These are phyloP conservation scores for Styela plicata DNA, from an alignment of 23 tunicate genomes.

Conservation along the genomic window DNA sequence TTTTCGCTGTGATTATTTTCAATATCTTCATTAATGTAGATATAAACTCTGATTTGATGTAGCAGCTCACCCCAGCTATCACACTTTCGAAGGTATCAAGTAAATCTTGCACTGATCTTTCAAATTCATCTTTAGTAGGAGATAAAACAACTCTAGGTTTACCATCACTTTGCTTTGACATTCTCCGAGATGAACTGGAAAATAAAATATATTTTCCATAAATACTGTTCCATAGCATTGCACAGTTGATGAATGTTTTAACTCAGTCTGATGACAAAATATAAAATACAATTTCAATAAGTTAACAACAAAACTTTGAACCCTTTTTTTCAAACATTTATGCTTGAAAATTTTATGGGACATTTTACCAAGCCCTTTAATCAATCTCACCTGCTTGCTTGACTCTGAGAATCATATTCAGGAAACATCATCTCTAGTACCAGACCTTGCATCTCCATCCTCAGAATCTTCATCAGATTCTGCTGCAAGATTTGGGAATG, in stretches of 20 bases:
- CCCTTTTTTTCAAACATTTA: neutral
- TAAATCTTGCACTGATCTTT: slow-evolving; percentile 34
- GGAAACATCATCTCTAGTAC: slow-evolving; percentile 20
- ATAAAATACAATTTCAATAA: no score
- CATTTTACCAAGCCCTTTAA: neutral
- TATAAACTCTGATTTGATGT: no score
- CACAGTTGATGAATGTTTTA: no score
- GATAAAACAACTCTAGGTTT: slow-evolving; percentile 20
- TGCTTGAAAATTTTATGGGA: neutral
- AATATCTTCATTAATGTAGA: no score
- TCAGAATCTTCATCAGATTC: neutral
- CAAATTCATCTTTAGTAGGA: slow-evolving; percentile 62
- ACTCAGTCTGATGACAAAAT: neutral
- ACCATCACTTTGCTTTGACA: neutral
- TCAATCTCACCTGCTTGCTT: slow-evolving; percentile 19
- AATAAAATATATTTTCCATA: no score
- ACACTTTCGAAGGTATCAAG: slow-evolving; percentile 57
- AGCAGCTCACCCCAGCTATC: slow-evolving; percentile 38
- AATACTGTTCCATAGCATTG: no score
- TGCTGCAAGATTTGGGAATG: slow-evolving; percentile 21
- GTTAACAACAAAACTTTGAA: neutral
- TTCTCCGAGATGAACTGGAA: slow-evolving; percentile 28
- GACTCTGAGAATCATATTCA: slow-evolving; percentile 23
- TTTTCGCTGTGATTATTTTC: no score
- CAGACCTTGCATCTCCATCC: neutral